These are phyloP conservation scores for Siniperca knerii DNA, from an alignment of 2,113 vertebrate genomes.

Conservation along the genomic window DNA sequence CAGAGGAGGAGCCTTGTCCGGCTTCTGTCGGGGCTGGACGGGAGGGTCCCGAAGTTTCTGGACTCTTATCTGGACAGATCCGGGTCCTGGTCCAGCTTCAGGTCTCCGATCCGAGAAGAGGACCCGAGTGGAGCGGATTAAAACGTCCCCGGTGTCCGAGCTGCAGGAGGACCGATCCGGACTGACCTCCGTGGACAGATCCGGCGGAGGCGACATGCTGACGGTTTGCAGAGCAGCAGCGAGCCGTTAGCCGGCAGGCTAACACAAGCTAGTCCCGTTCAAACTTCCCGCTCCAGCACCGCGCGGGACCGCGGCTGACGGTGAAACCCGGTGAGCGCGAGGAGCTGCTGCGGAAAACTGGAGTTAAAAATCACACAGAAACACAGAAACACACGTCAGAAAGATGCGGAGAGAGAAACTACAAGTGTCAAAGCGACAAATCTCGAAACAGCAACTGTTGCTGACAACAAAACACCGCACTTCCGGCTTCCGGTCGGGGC, in stretches of 20 bases:
- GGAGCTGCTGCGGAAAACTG: background rate
- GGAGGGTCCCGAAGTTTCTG: constrained; percentile 17
- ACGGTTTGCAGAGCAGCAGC: too few relatives aligned
- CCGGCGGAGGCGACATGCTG: constrained; percentile 5
- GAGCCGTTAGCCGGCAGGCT: too few relatives aligned
- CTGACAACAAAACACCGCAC: constrained; percentile 28
- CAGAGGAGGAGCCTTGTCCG: background rate
- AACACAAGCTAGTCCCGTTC: constrained; percentile 31
- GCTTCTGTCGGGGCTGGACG: background rate
- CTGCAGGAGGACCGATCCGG: constrained; percentile 18
- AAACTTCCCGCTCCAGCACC: constrained; percentile 73
- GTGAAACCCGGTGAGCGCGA: too few relatives aligned
- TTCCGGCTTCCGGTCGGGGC: constrained; percentile 19
- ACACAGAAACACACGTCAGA: accelerated
- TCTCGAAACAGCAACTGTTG: constrained; percentile 34
- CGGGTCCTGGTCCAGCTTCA: background rate
- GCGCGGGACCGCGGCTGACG: background rate
- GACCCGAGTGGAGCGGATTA: constrained; percentile 47
- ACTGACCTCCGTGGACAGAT: accelerated
- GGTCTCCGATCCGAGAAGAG: background rate
- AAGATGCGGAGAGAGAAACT: background rate
- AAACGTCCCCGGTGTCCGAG: constrained; percentile 38
- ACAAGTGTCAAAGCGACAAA: background rate
- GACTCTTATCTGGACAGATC: constrained; percentile 34
- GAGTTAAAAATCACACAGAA: accelerated